phyloP scores from a whole-genome alignment of 1,140 invertebrate species.

The Drosophila pandora region DNA sequence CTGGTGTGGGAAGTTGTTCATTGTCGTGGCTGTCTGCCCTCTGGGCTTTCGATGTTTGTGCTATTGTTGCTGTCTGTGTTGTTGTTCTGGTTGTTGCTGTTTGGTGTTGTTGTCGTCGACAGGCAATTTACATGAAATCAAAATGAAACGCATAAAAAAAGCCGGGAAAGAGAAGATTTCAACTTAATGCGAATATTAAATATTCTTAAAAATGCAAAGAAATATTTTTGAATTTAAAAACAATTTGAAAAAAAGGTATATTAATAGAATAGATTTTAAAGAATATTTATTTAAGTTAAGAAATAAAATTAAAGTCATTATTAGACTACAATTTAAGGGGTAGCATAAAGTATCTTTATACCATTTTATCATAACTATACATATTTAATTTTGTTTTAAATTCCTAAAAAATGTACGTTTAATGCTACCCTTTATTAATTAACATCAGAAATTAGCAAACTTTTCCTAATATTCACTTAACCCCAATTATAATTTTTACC shows the following conservation, averaged over 20 bases:
- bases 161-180: neutral
- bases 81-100: constrained; percentile 30
- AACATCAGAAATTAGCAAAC: neutral
- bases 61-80: constrained; percentile 23
- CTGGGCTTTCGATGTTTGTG: constrained; percentile 14
- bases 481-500: neutral
- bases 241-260: neutral
- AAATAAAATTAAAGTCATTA: no score
- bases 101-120: constrained; percentile 77
- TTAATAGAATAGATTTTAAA: neutral
- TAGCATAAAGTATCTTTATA: no score
- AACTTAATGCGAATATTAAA: constrained; percentile 16
- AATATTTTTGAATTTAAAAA: neutral
- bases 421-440: neutral
- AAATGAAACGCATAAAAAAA: constrained; percentile 71
- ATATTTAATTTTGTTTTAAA: no score
- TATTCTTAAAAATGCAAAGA: constrained; percentile 18
- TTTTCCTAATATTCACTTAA: neutral
- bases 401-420: neutral
- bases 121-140: constrained; percentile 82
- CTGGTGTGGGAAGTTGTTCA: constrained; percentile 35
- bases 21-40: constrained; percentile 23
- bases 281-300: no score
- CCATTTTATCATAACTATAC: no score
- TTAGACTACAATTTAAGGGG: no score